Conservation (phyloP, 2,797 vertebrate genomes). For the Xenentodon cancila region DNA sequence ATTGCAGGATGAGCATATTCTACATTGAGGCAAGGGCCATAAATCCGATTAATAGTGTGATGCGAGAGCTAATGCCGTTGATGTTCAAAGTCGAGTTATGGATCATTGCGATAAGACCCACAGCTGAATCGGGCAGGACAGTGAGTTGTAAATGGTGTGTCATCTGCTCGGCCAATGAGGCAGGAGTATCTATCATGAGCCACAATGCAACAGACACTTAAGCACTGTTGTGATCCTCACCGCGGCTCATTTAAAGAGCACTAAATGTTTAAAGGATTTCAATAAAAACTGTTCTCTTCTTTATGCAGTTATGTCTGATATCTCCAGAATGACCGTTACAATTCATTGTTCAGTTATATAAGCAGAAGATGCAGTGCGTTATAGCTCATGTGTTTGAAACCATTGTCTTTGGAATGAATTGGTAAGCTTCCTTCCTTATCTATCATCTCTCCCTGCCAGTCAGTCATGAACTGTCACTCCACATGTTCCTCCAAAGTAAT, state of each 20-base stretch:
- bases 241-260: slow-evolving; percentile 27
- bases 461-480: slow-evolving; percentile 25
- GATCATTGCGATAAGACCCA: slow-evolving; percentile 64
- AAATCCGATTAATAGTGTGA: slow-evolving; percentile 70
- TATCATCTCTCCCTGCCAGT: slow-evolving; percentile 16
- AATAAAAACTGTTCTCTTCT: slow-evolving; percentile 21
- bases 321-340: slow-evolving; percentile 12
- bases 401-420: slow-evolving; percentile 46
- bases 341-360: slow-evolving; percentile 31
- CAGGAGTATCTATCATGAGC: slow-evolving; percentile 17
- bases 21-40: slow-evolving; percentile 57
- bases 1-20: slow-evolving; percentile 32
- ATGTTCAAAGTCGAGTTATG: slow-evolving; percentile 48
- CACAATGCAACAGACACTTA: slow-evolving; percentile 9
- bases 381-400: slow-evolving; percentile 24
- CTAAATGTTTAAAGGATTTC: slow-evolving; percentile 24
- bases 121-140: slow-evolving; percentile 57
- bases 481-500: slow-evolving; percentile 23
- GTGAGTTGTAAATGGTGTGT: slow-evolving; percentile 51
- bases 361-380: slow-evolving; percentile 27
- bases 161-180: slow-evolving; percentile 57
- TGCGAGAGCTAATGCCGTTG: slow-evolving; percentile 62
- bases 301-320: slow-evolving; percentile 16
- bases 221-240: slow-evolving; percentile 16
- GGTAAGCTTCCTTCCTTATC: slow-evolving; percentile 4